These are phyloP conservation scores for Pseudomyrmex pallidus DNA, from an alignment of 1,140 invertebrate genomes.

Conservation along the genomic window DNA sequence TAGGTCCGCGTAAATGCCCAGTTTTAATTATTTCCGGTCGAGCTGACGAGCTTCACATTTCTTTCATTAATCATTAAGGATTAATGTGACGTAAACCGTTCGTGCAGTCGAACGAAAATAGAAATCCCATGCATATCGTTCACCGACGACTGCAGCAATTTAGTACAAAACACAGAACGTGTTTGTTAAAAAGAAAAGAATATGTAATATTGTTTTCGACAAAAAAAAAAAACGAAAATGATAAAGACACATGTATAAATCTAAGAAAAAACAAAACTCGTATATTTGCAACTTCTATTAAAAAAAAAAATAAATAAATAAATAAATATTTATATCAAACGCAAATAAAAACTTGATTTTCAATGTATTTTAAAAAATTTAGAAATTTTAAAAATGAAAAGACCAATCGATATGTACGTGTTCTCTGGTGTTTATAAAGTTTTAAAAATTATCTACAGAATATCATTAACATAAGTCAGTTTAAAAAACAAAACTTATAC, in stretches of 20 bases:
- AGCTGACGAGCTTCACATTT: conserved; percentile 47
- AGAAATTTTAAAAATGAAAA: too few relatives aligned
- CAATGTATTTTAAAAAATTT: too few relatives aligned
- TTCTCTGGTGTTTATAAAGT: not conserved
- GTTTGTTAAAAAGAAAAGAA: conserved; percentile 8
- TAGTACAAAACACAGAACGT: conserved; percentile 47
- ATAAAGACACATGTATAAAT: not conserved
- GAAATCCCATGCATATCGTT: conserved; percentile 64
- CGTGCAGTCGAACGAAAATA: conserved; percentile 59
- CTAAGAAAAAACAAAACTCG: not conserved
- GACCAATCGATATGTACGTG: not conserved
- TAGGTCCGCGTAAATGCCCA: conserved; percentile 67
- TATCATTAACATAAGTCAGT: not conserved
- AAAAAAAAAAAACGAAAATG: too few relatives aligned
- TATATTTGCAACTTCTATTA: too few relatives aligned
- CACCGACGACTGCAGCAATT: conserved; percentile 31
- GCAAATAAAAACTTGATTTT: too few relatives aligned
- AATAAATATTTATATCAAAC: too few relatives aligned
- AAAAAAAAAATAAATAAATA: not conserved
- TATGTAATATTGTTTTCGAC: not conserved
- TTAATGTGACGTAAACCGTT: conserved; percentile 21
- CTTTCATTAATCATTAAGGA: not conserved
- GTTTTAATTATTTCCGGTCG: conserved; percentile 61
- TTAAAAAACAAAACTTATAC: conserved; percentile 51
- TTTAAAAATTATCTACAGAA: not conserved